Evolutionary conservation across 2,888 invertebrate species (phyloP).

Genomic region (Leptopilina drosophilae): DNA sequence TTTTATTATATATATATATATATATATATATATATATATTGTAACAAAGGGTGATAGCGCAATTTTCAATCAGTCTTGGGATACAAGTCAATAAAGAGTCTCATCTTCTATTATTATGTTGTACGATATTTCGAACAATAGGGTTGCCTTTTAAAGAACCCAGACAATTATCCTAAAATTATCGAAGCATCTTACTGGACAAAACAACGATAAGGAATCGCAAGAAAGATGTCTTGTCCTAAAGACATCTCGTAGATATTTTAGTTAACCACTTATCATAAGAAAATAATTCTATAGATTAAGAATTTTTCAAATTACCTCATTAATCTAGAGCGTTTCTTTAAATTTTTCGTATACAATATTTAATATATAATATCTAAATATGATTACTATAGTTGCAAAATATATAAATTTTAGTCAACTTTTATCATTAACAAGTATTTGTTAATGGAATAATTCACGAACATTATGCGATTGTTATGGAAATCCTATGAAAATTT

Average conservation of each 20-base stretch:
- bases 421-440: too few relatives aligned
- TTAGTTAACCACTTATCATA: not conserved
- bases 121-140: constrained; percentile 70
- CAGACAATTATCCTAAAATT: constrained; percentile 51
- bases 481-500: too few relatives aligned
- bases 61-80: constrained; percentile 65
- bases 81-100: constrained; percentile 68
- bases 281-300: not conserved
- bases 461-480: too few relatives aligned
- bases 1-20: constrained; percentile 61
- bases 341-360: too few relatives aligned
- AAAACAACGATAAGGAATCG: constrained; percentile 23
- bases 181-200: constrained; percentile 45
- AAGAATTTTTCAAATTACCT: not conserved
- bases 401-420: too few relatives aligned
- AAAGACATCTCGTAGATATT: constrained; percentile 12
- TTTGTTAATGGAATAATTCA: too few relatives aligned
- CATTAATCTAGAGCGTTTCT: too few relatives aligned
- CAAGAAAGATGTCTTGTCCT: constrained; percentile 28
- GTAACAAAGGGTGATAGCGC: constrained; percentile 66
- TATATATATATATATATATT: too few relatives aligned
- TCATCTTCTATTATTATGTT: constrained; percentile 65
- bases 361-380: not conserved
- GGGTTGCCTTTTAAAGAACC: constrained; percentile 43
- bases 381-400: too few relatives aligned